Base-by-base conservation (phyloP, 2,113 vertebrate species). In the Apeltes quadracus region DNA sequence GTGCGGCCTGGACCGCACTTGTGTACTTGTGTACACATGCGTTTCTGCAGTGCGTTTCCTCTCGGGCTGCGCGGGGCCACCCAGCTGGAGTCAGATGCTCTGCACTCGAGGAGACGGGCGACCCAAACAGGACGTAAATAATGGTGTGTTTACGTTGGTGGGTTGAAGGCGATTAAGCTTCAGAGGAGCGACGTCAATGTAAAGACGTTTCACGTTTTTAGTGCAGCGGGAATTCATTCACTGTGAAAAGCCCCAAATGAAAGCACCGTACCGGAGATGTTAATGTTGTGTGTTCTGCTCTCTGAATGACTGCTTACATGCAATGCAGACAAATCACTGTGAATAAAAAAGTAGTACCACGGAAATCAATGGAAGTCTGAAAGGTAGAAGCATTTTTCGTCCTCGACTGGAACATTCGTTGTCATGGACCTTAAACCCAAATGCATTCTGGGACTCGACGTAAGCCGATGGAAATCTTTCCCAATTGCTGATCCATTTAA, bases 51-150 rank as follows among this genome's bases (percentile, higher is more conserved):
- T 6, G 15, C 27, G 14, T 27, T 7, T 1, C 3, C 39, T 25
- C 29, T 16, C 32, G 1, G 7, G 15, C n/a, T 9, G 4, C 6
- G 22, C 39, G 10, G n/a, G 88, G 75, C 81, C 86, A 90, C 87
- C 80, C 89, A 88, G 51, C 61, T 64, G 27, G 71, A 69, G 70
- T 25, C 59, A 54, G 75, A 61, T 75, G 83, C 36, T 64, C 27
- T 34, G 41, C 29, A 70, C 53, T 46, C 18, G 29, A 54, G 3
- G 62, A 80, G 74, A 73, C 58, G 38, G 70, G 2, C 1, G 48
- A 73, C 44, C 27, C 44, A 85, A 85, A 82, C 79, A 75, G 81
- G 72, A 83, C 36, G 34, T 12, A 50, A 72, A 69, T 44, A 39
- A 51, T 59, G 41, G 63, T 59, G 44, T 14, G 32, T 34, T 34